A percentile compares a stretch with the other conserved stretches of the same genome.
These are phyloP conservation scores for Rhizoglyphus robini DNA, from an alignment of 1,140 invertebrate genomes.

Conservation along the genomic window DNA sequence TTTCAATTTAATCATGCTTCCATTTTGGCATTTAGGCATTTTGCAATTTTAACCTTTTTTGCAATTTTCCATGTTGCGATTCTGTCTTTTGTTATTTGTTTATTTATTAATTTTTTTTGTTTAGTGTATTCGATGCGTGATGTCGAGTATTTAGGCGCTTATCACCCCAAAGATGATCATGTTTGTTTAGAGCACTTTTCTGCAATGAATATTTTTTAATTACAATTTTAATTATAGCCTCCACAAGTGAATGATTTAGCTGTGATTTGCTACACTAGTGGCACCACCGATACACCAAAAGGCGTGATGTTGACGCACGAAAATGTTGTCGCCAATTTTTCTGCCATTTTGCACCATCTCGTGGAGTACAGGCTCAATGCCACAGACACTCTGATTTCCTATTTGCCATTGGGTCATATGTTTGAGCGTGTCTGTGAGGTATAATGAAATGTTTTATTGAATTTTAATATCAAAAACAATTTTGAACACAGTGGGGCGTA, in stretches of 20 bases:
- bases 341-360: constrained; percentile 60
- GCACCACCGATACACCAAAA: constrained; percentile 91
- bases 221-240: constrained; percentile 42
- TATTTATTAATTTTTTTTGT: constrained; percentile 48
- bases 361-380: constrained; percentile 37
- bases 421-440: constrained; percentile 79
- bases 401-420: constrained; percentile 92
- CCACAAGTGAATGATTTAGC: constrained; percentile 70
- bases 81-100: not conserved
- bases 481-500: constrained; percentile 1
- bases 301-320: constrained; percentile 91
- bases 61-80: too few relatives aligned
- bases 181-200: constrained; percentile 37
- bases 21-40: too few relatives aligned
- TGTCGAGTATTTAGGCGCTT: constrained; percentile 65
- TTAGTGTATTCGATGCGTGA: constrained; percentile 62
- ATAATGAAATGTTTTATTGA: not conserved
- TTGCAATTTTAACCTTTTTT: too few relatives aligned
- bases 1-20: too few relatives aligned
- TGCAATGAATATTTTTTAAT: not conserved
- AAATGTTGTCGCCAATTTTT: constrained; percentile 73
- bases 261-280: constrained; percentile 91
- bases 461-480: not conserved
- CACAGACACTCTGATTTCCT: constrained; percentile 74
- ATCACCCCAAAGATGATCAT: constrained; percentile 57